Conservation (phyloP, 1,140 invertebrate genomes). For the Pygmarrhopalites habei region DNA sequence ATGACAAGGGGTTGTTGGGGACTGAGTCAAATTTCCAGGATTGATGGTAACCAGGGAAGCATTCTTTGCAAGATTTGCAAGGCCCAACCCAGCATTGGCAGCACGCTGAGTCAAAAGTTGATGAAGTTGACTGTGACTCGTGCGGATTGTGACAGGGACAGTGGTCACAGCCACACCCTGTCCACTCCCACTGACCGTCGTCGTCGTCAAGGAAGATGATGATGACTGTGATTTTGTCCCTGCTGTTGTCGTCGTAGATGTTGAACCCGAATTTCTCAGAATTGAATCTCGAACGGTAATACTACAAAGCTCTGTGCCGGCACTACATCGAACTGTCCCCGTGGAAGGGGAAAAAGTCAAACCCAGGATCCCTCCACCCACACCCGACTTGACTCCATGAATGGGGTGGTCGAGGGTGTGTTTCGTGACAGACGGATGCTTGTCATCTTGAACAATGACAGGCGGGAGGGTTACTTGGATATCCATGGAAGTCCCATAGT, state of each 20-base stretch:
- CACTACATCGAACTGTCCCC: no score
- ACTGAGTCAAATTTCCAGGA: slow-evolving; percentile 16
- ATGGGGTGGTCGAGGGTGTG: not conserved
- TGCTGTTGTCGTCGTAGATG: no score
- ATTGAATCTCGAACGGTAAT: not conserved
- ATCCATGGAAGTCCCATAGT: not conserved
- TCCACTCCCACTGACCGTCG: not conserved
- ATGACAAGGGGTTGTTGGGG: slow-evolving; percentile 3
- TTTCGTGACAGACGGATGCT: no score
- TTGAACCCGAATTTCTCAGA: not conserved
- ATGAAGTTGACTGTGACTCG: slow-evolving; percentile 33
- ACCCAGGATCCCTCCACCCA: not conserved
- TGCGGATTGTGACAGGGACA: slow-evolving; percentile 18
- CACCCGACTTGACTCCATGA: not conserved
- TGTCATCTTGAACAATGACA: not conserved
- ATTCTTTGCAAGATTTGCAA: not conserved
- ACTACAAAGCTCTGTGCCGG: not conserved
- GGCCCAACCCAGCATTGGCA: slow-evolving; percentile 9
- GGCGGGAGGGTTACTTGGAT: slow-evolving; percentile 9
- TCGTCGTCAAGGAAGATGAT: not conserved
- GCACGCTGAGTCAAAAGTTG: slow-evolving; percentile 34
- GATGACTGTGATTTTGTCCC: no score
- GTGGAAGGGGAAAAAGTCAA: slow-evolving; percentile 3
- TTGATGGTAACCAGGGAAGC: slow-evolving; percentile 12
- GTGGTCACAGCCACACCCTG: not conserved